phyloP scores from a whole-genome alignment of 2,113 vertebrate genomes.

The Grallaria varia region DNA sequence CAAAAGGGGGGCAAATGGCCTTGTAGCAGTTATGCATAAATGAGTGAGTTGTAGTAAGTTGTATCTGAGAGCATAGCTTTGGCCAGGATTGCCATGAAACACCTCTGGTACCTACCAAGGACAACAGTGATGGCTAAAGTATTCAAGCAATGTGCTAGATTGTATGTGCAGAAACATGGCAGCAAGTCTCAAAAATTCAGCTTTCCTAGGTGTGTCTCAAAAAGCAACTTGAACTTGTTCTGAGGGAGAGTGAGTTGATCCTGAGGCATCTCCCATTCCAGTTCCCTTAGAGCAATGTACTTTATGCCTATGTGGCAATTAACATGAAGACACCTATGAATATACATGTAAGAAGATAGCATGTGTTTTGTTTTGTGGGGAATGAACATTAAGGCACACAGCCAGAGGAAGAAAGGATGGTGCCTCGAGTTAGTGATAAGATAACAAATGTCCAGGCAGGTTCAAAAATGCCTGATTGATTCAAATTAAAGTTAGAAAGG shows the following conservation, averaged over 20 bases:
- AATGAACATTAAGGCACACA: rapidly evolving
- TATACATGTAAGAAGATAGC: not conserved
- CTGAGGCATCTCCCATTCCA: not conserved
- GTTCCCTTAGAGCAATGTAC: not conserved
- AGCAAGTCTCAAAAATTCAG: not conserved
- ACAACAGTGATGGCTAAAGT: not conserved
- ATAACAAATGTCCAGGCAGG: not conserved
- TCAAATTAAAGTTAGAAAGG: not conserved
- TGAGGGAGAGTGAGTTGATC: not conserved
- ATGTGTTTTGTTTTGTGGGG: not conserved
- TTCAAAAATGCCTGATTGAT: not conserved
- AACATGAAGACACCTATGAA: not conserved
- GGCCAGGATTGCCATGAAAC: not conserved
- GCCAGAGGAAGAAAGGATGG: not conserved
- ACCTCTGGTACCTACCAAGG: not conserved
- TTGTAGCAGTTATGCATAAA: not conserved
- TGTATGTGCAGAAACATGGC: not conserved
- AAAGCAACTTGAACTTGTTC: not conserved
- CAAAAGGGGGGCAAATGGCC: not conserved
- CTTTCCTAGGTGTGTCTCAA: not conserved
- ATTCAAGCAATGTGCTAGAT: rapidly evolving
- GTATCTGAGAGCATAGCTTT: not conserved
- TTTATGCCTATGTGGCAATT: not conserved
- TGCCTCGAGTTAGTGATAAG: not conserved
- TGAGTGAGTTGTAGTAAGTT: not conserved